Base-by-base conservation (phyloP, 2,888 invertebrate species). In the Nasonovia ribisnigri region DNA sequence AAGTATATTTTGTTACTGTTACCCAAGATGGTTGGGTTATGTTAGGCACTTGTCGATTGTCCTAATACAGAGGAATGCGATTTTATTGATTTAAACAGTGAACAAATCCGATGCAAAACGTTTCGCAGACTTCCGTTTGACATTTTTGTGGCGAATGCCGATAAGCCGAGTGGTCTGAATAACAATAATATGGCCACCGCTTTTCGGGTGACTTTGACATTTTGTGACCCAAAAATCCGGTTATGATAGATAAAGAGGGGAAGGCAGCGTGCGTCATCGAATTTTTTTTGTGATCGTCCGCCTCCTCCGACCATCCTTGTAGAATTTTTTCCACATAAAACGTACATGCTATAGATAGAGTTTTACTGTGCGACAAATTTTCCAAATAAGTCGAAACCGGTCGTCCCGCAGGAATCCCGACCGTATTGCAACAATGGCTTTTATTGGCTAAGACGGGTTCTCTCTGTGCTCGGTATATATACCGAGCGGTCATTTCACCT, bases 341-440 rank as follows among this genome's bases (percentile, higher is more conserved):
- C 86, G 93, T 90, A 93, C 93, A 90, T 90, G 93, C 93, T 90
- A 93, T 90, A 51, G 93, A 86, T 90, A 86, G 86, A 90, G 51
- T 90, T 93, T 86, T 87, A 48, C 93, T 42, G 86, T 29, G 60
- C 43, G 90, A 93, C 93, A 87, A 90, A 93, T 93, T 93, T 93
- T 93, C 93, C 93, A 93, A 93, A 93, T 93, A 93, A 90, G 93
- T 93, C 93, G 93, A 93, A 93, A 93, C 93, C 93, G 93, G 93
- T 88, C 93, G 93, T 91, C 93, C 84, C 48, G 57, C n/a, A 87
- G 88, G 88, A 91, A 94, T 94, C 92, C 88, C 43, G 89, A 94
- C 87, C 60, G 92, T 77, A 57, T 60, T 29, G 84, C 90, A 93
- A 93, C 93, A 93, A 93, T 93, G 93, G 90, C 93, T 93, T 93